Conservation (phyloP, 2,113 vertebrate species). For the Perccottus glenii region DNA sequence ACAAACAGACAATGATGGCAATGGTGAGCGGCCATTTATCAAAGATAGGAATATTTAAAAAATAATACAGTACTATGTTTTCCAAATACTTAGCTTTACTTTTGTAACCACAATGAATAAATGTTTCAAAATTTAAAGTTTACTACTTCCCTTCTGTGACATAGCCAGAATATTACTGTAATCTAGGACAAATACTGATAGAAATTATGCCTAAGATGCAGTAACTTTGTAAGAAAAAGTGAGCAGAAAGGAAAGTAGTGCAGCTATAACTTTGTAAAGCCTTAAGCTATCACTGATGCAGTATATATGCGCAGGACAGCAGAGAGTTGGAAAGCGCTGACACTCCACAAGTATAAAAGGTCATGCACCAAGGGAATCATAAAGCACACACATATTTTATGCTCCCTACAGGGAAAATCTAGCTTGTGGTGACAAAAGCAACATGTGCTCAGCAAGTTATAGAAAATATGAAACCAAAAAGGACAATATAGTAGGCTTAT, state of each 20-base stretch:
- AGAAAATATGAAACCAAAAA: conserved; percentile 15
- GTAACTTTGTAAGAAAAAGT: conserved; percentile 13
- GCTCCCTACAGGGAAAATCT: conserved; percentile 28
- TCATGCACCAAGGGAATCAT: conserved; percentile 36
- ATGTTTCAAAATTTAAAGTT: no score
- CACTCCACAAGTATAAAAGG: conserved; percentile 43
- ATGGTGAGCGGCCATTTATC: no score
- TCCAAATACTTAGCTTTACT: no score
- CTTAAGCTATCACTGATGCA: conserved; percentile 24
- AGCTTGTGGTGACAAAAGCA: conserved; percentile 40
- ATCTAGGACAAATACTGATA: neutral
- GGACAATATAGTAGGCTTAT: neutral
- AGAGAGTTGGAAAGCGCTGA: conserved; percentile 49
- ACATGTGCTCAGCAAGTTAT: conserved; percentile 33
- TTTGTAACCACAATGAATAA: no score
- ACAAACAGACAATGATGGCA: no score
- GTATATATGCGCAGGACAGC: conserved; percentile 5
- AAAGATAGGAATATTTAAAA: no score
- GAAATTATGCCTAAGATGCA: conserved; percentile 1
- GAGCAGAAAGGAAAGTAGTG: conserved; percentile 23
- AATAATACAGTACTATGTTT: no score
- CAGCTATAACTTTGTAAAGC: conserved; percentile 33
- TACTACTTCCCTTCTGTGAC: no score
- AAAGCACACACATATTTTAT: conserved; percentile 19
- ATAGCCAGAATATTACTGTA: no score